Base-by-base conservation (phyloP, 2,888 invertebrate species). In the Heteropelma amictum region DNA sequence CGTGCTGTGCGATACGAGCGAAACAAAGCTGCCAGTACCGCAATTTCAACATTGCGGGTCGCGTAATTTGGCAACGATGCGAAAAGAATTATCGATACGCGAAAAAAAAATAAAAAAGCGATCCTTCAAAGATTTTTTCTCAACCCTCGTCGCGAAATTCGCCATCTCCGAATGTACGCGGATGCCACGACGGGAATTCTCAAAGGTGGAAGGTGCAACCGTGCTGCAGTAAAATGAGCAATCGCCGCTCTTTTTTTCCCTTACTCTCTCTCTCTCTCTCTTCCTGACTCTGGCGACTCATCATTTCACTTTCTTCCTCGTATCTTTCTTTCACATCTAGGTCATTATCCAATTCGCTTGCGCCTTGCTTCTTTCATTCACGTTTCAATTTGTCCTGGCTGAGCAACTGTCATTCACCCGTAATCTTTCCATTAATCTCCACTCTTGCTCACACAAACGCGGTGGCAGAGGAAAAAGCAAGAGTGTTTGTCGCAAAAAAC, bases 351-450 rank as follows among this genome's bases (percentile, higher is more conserved):
- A 75, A 75, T 75, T 75, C 56, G 61, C 33, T 71, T 72, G 56
- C 42, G 63, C 28, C 71, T 68, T 51, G 78, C 49, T 58, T 77
- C 81, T 79, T 81, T 79, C 80, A 79, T 84, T 85, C 80, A 78
- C 81, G 80, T 81, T 81, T 82, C 82, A 84, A 84, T 84, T 83
- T 80, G 79, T 81, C 72, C 77, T 64, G 71, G 81, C 77, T 84
- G 71, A 75, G 75, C 71, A 75, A 60, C 75, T 51, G 75, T 73
- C 72, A 76, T 76, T 72, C 73, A 76, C 60, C 49, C 56, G 69
- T 54, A 75, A 75, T 75, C 73, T 73, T 76, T 73, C 73, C 64
- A 75, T 75, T 72, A 71, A 75, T 75, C 75, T 75, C 56, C 40
- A n/a, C n/a, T 49, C 71, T 68, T 71, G 58, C 58, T 14, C 56